Percentiles rank a stretch among this genome's conserved stretches.
phyloP scores from a whole-genome alignment of 2,888 invertebrate genomes.

The Pachycephus smyrnensis region DNA sequence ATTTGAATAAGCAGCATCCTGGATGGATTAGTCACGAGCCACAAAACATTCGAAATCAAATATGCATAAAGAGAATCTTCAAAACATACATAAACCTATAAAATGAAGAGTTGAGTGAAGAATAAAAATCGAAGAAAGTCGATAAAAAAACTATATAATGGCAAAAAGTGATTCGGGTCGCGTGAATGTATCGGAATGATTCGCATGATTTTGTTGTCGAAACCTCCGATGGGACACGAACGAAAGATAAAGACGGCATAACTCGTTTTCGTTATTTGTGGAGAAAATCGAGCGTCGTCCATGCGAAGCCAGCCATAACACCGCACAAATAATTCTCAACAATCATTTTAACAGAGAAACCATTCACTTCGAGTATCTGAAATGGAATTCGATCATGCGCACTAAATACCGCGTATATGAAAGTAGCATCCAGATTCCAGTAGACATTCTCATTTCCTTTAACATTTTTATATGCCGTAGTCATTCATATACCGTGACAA shows the following conservation, averaged over 20 bases:
- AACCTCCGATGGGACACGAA: background rate
- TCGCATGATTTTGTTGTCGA: background rate
- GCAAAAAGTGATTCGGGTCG: background rate
- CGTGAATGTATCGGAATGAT: background rate
- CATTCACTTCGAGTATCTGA: background rate
- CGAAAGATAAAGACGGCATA: background rate
- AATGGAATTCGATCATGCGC: background rate
- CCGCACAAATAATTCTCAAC: slow-evolving; percentile 8
- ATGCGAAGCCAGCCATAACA: slow-evolving; percentile 48
- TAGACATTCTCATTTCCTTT: background rate
- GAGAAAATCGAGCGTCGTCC: slow-evolving; percentile 50
- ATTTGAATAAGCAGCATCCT: background rate
- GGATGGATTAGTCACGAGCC: background rate
- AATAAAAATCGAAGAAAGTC: background rate
- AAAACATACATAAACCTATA: background rate
- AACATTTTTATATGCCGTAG: background rate
- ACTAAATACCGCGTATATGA: background rate
- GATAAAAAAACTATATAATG: background rate
- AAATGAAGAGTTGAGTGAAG: background rate
- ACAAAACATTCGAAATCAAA: background rate
- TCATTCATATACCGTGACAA: background rate
- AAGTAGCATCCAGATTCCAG: background rate
- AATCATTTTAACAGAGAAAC: background rate
- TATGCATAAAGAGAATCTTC: background rate
- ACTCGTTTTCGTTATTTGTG: slow-evolving; percentile 22